phyloP scores from a whole-genome alignment of 1,140 invertebrate genomes.

The Drosophila lacteicornis region DNA sequence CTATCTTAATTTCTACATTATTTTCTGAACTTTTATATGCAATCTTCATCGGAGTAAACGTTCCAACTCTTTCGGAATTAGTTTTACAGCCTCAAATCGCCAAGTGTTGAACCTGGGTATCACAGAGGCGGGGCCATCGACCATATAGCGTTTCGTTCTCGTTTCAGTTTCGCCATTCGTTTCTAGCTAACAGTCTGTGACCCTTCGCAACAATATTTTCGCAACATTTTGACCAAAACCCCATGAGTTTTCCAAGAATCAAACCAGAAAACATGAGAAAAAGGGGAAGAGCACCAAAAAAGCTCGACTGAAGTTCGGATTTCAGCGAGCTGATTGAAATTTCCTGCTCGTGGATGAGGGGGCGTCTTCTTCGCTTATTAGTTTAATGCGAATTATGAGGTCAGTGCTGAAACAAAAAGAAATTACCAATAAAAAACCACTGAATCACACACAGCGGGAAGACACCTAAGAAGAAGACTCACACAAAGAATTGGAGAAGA shows the following conservation, averaged over 20 bases:
- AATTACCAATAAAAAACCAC: neutral
- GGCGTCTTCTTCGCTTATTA: slow-evolving; percentile 46
- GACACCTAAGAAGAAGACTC: slow-evolving; percentile 16
- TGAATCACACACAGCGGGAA: slow-evolving; percentile 18
- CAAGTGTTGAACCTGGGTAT: neutral
- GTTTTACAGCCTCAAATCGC: neutral
- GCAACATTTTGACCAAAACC: slow-evolving; percentile 35
- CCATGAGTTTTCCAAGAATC: slow-evolving; percentile 30
- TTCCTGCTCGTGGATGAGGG: slow-evolving; percentile 57
- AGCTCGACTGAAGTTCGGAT: slow-evolving; percentile 28
- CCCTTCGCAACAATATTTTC: slow-evolving; percentile 35
- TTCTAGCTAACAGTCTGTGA: slow-evolving; percentile 30
- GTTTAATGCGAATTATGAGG: slow-evolving; percentile 69
- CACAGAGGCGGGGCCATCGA: neutral
- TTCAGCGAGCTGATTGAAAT: slow-evolving; percentile 66
- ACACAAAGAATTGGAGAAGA: slow-evolving; percentile 9
- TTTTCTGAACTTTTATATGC: too few relatives aligned
- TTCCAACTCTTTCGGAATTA: neutral
- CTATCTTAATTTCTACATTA: too few relatives aligned
- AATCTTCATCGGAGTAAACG: too few relatives aligned
- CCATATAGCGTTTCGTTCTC: slow-evolving; percentile 2
- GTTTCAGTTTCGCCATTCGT: slow-evolving; percentile 27
- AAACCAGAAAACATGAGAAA: slow-evolving; percentile 24
- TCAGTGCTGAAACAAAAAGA: slow-evolving; percentile 52
- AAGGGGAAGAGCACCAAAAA: slow-evolving; percentile 11